These are phyloP conservation scores for Rousettus madagascariensis DNA, from an alignment of 2,797 vertebrate species.

Conservation along the genomic window DNA sequence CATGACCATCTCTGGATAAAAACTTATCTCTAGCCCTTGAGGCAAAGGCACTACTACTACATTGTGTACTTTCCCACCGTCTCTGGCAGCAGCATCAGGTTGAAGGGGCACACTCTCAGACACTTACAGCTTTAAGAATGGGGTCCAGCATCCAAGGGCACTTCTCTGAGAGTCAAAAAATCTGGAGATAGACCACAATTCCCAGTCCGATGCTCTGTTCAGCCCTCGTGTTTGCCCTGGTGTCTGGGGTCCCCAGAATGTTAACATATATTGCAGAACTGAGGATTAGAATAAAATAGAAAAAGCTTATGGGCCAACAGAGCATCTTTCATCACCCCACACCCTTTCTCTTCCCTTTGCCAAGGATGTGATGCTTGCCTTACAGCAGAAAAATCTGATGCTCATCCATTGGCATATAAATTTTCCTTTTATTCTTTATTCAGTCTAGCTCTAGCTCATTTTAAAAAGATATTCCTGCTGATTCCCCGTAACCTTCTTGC, in stretches of 20 bases:
- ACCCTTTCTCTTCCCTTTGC: not conserved
- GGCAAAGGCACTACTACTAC: not conserved
- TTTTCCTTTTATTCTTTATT: slow-evolving; percentile 57
- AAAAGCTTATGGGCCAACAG: not conserved
- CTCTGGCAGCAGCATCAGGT: not conserved
- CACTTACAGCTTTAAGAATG: not conserved
- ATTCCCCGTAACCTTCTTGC: slow-evolving; percentile 14
- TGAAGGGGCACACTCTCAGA: not conserved
- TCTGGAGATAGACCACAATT: not conserved
- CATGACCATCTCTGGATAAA: not conserved
- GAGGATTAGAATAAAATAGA: not conserved
- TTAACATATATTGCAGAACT: not conserved
- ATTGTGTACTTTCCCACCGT: not conserved
- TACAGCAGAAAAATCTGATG: not conserved
- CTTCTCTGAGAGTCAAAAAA: not conserved
- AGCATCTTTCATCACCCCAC: not conserved
- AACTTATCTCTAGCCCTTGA: not conserved
- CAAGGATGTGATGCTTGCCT: not conserved
- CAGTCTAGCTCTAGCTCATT: slow-evolving; percentile 30
- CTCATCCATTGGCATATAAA: slow-evolving; percentile 59
- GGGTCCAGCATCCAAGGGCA: not conserved
- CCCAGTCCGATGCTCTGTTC: not conserved
- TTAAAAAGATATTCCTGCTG: slow-evolving; percentile 43
- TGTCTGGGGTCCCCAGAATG: not conserved
- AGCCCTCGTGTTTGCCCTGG: not conserved